These are phyloP conservation scores for Mellivora capensis DNA, from an alignment of 2,113 vertebrate species.

Conservation along the genomic window DNA sequence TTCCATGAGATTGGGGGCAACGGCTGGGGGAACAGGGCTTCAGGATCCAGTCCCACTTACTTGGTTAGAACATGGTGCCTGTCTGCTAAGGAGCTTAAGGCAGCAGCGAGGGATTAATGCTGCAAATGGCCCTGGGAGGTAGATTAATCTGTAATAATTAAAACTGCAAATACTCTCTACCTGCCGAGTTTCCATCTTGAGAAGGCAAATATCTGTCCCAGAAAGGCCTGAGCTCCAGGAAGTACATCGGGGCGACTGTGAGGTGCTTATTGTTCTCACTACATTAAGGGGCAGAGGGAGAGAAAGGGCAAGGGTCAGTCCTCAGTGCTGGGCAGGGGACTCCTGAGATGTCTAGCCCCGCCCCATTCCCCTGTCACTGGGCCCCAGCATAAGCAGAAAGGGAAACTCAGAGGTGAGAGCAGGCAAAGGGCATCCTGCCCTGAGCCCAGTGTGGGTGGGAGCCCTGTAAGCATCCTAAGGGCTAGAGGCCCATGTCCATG, in stretches of 20 bases:
- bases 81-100: slow-evolving; percentile 69
- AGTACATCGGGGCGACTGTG: not conserved
- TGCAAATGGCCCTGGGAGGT: slow-evolving; percentile 51
- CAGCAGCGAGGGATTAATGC: slow-evolving; percentile 45
- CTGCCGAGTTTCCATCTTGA: slow-evolving; percentile 39
- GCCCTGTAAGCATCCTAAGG: not conserved
- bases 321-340: not conserved
- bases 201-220: slow-evolving; percentile 48
- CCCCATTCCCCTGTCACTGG: not conserved
- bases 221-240: not conserved
- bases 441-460: not conserved
- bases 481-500: accelerated
- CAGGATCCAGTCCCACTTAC: not conserved
- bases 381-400: not conserved
- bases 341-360: not conserved
- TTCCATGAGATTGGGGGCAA: not conserved
- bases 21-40: not conserved
- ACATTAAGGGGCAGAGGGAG: not conserved
- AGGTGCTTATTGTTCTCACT: not conserved
- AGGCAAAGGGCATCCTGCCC: too few relatives aligned
- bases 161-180: slow-evolving; percentile 57
- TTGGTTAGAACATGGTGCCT: slow-evolving; percentile 56
- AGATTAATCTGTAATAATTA: slow-evolving; percentile 72
- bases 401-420: not conserved
- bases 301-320: not conserved